phyloP scores from a whole-genome alignment of 2,888 invertebrate genomes.

The Harpalus rufipes region DNA sequence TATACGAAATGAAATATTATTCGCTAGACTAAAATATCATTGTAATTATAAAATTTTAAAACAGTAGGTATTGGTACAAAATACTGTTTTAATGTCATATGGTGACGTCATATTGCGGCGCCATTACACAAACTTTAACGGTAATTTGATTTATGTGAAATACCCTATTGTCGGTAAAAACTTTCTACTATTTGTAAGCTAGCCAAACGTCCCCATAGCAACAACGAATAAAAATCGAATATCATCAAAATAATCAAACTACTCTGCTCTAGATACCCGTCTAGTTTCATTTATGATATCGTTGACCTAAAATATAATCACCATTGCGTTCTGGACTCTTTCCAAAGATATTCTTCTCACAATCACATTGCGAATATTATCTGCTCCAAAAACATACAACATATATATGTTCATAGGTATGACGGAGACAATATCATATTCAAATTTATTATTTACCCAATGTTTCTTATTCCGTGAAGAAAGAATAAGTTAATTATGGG shows the following conservation, averaged over 20 bases:
- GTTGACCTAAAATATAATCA: constrained; percentile 55
- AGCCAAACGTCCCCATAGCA: constrained; percentile 18
- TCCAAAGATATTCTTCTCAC: constrained; percentile 66
- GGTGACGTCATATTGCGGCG: too few relatives aligned
- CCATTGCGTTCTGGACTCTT: constrained; percentile 65
- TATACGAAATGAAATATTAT: too few relatives aligned
- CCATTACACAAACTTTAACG: neutral
- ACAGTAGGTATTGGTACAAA: too few relatives aligned
- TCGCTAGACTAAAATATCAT: too few relatives aligned
- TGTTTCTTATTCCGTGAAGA: constrained; percentile 12
- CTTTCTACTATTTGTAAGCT: constrained; percentile 3
- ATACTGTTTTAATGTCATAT: too few relatives aligned
- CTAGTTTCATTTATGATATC: constrained; percentile 34
- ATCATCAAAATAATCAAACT: constrained; percentile 47
- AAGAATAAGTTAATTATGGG: constrained; percentile 56
- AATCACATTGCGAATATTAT: constrained; percentile 64
- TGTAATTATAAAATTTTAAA: too few relatives aligned
- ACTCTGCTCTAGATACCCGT: constrained; percentile 9
- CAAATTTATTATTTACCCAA: constrained; percentile 11
- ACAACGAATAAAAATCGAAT: constrained; percentile 37
- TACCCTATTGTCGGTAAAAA: neutral
- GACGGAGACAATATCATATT: constrained; percentile 2
- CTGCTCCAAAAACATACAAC: constrained; percentile 63
- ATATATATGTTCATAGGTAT: constrained; percentile 9
- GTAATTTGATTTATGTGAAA: constrained; percentile 4